Percentiles rank a stretch among this genome's conserved stretches.
Evolutionary conservation across 2,797 vertebrate species (phyloP).

Genomic region (Phalloptychus januarius): DNA sequence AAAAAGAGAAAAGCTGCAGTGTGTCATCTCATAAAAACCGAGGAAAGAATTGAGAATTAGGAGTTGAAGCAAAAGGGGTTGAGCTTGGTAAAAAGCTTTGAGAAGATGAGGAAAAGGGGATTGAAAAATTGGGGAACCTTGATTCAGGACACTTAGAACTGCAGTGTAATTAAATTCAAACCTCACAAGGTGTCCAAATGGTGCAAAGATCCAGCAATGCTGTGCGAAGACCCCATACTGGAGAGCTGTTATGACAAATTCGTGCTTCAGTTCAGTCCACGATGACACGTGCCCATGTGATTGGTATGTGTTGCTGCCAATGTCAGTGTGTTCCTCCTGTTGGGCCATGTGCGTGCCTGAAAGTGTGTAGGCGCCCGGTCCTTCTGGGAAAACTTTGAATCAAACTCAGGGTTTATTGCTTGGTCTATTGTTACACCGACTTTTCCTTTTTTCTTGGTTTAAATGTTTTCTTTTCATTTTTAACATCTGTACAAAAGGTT

Average conservation of each 20-base stretch:
- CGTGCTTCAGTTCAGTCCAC: slow-evolving; percentile 8
- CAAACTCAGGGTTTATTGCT: not conserved
- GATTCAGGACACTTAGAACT: slow-evolving; percentile 30
- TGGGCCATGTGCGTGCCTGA: slow-evolving; percentile 15
- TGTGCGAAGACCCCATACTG: slow-evolving; percentile 8
- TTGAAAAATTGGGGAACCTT: slow-evolving; percentile 22
- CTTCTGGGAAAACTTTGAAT: slow-evolving; percentile 12
- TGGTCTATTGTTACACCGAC: not conserved
- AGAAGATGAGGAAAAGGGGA: slow-evolving; percentile 6
- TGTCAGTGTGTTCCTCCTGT: slow-evolving; percentile 25
- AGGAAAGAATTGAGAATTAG: not conserved
- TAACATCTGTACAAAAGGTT: not conserved
- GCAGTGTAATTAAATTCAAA: slow-evolving; percentile 12
- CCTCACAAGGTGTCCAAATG: slow-evolving; percentile 3
- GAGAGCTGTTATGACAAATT: slow-evolving; percentile 8
- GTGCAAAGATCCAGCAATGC: slow-evolving; percentile 8
- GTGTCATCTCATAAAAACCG: not conserved
- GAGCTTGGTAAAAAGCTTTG: slow-evolving; percentile 1
- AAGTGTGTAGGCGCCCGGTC: slow-evolving; percentile 18
- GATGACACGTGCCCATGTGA: slow-evolving; percentile 9
- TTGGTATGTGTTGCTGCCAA: not conserved
- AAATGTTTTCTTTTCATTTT: not conserved
- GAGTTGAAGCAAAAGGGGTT: slow-evolving; percentile 30
- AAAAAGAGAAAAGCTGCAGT: slow-evolving; percentile 8
- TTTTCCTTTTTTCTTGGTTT: not conserved